Percentiles rank a stretch among this genome's conserved stretches.
These are phyloP conservation scores for Ecliptopera silaceata DNA, from an alignment of 2,888 invertebrate genomes.

Conservation along the genomic window DNA sequence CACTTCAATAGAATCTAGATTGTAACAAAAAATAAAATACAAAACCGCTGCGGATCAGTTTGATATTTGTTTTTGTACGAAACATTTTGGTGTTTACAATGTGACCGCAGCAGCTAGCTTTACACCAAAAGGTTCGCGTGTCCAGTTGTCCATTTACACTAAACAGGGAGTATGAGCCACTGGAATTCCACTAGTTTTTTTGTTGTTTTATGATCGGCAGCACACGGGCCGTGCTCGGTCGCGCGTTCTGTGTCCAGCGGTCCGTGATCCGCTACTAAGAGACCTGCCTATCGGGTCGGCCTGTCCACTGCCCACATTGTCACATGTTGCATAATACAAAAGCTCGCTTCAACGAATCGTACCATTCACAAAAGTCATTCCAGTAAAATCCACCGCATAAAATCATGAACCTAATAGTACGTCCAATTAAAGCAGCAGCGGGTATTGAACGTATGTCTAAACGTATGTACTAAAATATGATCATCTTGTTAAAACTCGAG, in stretches of 20 bases:
- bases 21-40: slow-evolving; percentile 29
- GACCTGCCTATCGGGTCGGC: slow-evolving; percentile 62
- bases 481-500: slow-evolving; percentile 78
- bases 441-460: slow-evolving; percentile 62
- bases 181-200: slow-evolving; percentile 66
- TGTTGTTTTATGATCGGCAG: slow-evolving; percentile 81
- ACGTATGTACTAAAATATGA: slow-evolving; percentile 57
- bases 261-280: slow-evolving; percentile 73
- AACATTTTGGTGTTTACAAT: slow-evolving; percentile 50
- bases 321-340: slow-evolving; percentile 66
- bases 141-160: slow-evolving; percentile 52
- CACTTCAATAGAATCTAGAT: slow-evolving; percentile 30
- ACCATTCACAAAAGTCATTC: slow-evolving; percentile 50
- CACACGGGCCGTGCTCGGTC: slow-evolving; percentile 78
- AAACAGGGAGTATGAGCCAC: slow-evolving; percentile 69
- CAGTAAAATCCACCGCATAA: slow-evolving; percentile 36
- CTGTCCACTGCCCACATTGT: slow-evolving; percentile 61
- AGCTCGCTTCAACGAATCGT: slow-evolving; percentile 51
- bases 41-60: slow-evolving; percentile 26
- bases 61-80: slow-evolving; percentile 35
- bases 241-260: slow-evolving; percentile 74
- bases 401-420: not conserved
- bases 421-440: slow-evolving; percentile 48
- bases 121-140: slow-evolving; percentile 57
- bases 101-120: slow-evolving; percentile 56